Conservation (phyloP, 1,140 invertebrate species). For the Eurytemora carolleeae region DNA sequence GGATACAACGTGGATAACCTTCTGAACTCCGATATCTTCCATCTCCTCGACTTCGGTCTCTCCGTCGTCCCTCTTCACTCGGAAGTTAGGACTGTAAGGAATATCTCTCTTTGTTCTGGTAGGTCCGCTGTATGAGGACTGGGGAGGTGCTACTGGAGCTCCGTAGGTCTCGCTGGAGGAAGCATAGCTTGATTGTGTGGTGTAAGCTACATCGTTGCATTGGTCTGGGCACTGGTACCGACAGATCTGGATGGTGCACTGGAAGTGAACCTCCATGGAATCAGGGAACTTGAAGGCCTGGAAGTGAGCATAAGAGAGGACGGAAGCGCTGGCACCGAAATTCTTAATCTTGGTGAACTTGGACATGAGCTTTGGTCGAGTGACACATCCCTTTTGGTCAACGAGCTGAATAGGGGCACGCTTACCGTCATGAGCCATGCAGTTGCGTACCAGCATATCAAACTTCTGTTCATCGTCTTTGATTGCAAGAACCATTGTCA, state of each 20-base stretch:
- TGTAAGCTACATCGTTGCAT: conserved; percentile 27
- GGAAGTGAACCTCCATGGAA: conserved; percentile 88
- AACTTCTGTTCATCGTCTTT: conserved; percentile 90
- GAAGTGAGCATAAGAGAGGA: conserved; percentile 77
- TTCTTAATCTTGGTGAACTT: conserved; percentile 86
- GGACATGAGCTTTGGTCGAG: conserved; percentile 75
- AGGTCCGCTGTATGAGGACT: conserved; percentile 28
- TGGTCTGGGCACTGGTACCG: conserved; percentile 77
- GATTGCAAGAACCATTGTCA: conserved; percentile 90
- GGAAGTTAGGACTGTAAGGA: too few relatives aligned
- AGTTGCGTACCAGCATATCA: conserved; percentile 83
- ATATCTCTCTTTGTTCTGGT: conserved; percentile 32
- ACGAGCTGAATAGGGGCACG: conserved; percentile 82
- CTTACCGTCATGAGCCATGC: conserved; percentile 81
- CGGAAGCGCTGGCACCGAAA: conserved; percentile 73
- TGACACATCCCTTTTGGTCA: conserved; percentile 76
- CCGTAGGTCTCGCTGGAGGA: conserved; percentile 29
- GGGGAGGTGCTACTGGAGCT: conserved; percentile 22
- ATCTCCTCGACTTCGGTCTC: conserved; percentile 32
- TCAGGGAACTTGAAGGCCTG: conserved; percentile 84
- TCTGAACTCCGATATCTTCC: conserved; percentile 57
- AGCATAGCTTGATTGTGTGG: neutral
- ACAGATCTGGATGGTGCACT: conserved; percentile 85
- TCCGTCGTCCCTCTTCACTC: conserved; percentile 43
- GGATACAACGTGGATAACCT: conserved; percentile 54